Evolutionary conservation across 2,113 vertebrate genomes (phyloP), one percentile per base, ranked within the genome.

Genomic region (Tympanuchus pallidicinctus): DNA sequence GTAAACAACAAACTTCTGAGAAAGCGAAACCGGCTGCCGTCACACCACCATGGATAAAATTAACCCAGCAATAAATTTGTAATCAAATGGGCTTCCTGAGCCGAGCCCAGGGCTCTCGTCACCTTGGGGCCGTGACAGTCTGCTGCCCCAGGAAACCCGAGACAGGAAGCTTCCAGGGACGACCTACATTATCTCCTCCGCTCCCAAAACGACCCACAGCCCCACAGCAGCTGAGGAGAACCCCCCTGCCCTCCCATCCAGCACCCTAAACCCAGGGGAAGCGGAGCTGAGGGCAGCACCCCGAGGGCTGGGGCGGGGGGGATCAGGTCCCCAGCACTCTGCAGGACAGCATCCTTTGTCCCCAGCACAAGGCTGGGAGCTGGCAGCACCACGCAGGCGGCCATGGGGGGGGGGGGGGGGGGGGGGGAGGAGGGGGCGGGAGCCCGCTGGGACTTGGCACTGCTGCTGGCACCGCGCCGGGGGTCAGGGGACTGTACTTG

Each of bases 401-500:
- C 34, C 1, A 30, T 5, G 10, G 36, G 1, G 54, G 28, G 2
- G n/a, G n/a, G n/a, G n/a, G n/a, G n/a, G n/a, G n/a, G n/a, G n/a
- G n/a, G 10, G 36, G 1, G 4, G 78, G 42, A 38, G 60, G 36
- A 11, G 7, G 81, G 52, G 27, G 48, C 22, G 21, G 91, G 89
- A n/a, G 67, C 21, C 72, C 70, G 10, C n/a, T 56, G 10, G 1
- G 66, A 81, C 19, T 48, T 6, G 3, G 69, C 20, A 30, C 34
- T 34, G 87, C 70, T 90, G 84, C 71, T 95, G 96, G 96, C 95
- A 92, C 56, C 0, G 14, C 3, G 87, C 95, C 91, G 86, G 89
- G 94, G 96, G 92, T 93, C 92, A 96, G 95, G 92, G 94, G 84
- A 85, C 91, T 85, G 95, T 72, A 67, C 92, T 92, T 60, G 38